phyloP scores from a whole-genome alignment of 2,113 vertebrate species.

The Elachura formosa region DNA sequence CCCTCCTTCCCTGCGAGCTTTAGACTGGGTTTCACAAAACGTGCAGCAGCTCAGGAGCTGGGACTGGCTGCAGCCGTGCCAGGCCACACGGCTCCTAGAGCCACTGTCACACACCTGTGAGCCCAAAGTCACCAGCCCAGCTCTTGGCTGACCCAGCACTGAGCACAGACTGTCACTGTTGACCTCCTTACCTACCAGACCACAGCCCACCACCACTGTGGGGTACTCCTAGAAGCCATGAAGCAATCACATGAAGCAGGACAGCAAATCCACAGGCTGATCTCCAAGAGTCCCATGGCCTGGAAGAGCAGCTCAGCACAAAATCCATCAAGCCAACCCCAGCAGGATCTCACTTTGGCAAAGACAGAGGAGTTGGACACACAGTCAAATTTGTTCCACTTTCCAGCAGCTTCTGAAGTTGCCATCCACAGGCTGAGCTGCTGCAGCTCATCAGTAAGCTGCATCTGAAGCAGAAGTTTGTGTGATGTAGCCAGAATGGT shows the following conservation, averaged over 20 bases:
- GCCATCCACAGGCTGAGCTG: background rate
- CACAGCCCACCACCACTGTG: background rate
- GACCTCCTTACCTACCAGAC: background rate
- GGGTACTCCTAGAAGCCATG: background rate
- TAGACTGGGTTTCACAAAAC: background rate
- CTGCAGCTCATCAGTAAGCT: background rate
- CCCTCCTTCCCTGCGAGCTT: background rate
- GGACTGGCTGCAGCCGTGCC: background rate
- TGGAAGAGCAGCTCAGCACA: background rate
- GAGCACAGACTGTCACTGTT: background rate
- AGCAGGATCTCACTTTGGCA: background rate
- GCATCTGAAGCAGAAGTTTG: background rate
- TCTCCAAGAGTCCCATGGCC: background rate
- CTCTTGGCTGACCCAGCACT: background rate
- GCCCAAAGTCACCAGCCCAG: background rate
- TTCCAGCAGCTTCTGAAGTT: background rate
- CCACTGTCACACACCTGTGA: background rate
- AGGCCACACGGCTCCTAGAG: accelerated
- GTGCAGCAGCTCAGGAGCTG: background rate
- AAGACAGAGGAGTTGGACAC: background rate
- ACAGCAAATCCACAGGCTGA: background rate
- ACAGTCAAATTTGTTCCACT: background rate
- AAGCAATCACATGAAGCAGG: too few species aligned
- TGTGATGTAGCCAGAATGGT: background rate
- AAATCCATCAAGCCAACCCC: background rate